Conservation (phyloP, 1,140 invertebrate species). For the Metaphire vulgaris region DNA sequence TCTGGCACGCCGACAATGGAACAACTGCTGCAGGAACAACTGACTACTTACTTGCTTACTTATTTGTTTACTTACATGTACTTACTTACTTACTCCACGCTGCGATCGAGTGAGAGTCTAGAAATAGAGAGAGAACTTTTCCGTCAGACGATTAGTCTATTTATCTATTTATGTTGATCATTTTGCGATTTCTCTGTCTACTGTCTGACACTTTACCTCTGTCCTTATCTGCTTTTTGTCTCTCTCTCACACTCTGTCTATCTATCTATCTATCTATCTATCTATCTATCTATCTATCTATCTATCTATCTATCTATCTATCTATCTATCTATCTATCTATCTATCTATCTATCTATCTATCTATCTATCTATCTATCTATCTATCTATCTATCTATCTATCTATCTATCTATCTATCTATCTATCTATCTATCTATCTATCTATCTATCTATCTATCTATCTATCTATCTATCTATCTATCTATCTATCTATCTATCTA, state of each 20-base stretch:
- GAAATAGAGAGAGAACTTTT: too few relatives aligned
- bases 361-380: not conserved
- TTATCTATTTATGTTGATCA: too few relatives aligned
- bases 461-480: not conserved
- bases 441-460: not conserved
- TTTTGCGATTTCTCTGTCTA: too few relatives aligned
- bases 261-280: not conserved
- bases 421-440: not conserved
- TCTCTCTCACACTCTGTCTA: not conserved
- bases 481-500: not conserved
- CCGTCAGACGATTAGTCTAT: too few relatives aligned
- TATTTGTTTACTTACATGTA: too few relatives aligned
- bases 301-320: not conserved
- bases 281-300: not conserved
- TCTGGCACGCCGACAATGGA: too few relatives aligned
- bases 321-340: not conserved
- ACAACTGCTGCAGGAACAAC: too few relatives aligned
- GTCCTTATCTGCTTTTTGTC: not conserved
- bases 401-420: not conserved
- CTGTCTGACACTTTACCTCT: not conserved
- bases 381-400: not conserved
- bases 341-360: not conserved
- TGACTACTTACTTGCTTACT: too few relatives aligned
- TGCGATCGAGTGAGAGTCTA: too few relatives aligned
- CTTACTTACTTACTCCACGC: too few relatives aligned